These are phyloP conservation scores for Pammene fasciana DNA, from an alignment of 2,888 invertebrate species.

Conservation along the genomic window DNA sequence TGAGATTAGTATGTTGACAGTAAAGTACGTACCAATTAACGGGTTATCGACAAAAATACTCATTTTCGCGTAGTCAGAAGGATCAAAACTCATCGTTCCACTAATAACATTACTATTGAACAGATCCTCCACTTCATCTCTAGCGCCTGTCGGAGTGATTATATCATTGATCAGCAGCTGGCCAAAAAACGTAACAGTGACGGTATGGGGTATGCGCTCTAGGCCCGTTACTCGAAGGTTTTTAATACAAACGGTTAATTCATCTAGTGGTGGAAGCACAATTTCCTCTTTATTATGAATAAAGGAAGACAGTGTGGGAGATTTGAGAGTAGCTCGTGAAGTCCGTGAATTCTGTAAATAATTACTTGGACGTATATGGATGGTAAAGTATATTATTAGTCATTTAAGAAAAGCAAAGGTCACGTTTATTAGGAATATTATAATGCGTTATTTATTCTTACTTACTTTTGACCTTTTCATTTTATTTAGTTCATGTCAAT, in stretches of 20 bases:
- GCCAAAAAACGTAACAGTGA: conserved; percentile 64
- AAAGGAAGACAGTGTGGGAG: conserved; percentile 45
- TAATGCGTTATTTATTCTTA: neutral
- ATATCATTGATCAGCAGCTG: conserved; percentile 58
- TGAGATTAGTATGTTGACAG: too few species aligned
- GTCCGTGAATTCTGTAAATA: conserved; percentile 42
- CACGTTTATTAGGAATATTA: too few species aligned
- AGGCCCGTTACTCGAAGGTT: conserved; percentile 58
- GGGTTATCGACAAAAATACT: conserved; percentile 66
- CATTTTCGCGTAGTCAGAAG: conserved; percentile 74
- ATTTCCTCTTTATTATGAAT: conserved; percentile 48
- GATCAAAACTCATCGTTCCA: conserved; percentile 67
- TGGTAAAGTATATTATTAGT: too few species aligned
- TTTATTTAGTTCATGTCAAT: neutral
- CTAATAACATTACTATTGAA: conserved; percentile 44
- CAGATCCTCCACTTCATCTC: conserved; percentile 46
- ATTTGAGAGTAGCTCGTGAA: conserved; percentile 51
- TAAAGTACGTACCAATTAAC: conserved; percentile 64
- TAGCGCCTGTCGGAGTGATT: conserved; percentile 56
- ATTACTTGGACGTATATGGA: too few species aligned
- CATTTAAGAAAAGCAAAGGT: too few species aligned
- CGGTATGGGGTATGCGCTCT: conserved; percentile 50
- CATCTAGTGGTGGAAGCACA: conserved; percentile 53
- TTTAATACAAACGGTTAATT: conserved; percentile 56
- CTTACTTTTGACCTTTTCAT: conserved; percentile 18